Percentiles rank a stretch among this genome's conserved stretches.
These are phyloP conservation scores for Heliconius cydno DNA, from an alignment of 2,888 invertebrate species.

Conservation along the genomic window DNA sequence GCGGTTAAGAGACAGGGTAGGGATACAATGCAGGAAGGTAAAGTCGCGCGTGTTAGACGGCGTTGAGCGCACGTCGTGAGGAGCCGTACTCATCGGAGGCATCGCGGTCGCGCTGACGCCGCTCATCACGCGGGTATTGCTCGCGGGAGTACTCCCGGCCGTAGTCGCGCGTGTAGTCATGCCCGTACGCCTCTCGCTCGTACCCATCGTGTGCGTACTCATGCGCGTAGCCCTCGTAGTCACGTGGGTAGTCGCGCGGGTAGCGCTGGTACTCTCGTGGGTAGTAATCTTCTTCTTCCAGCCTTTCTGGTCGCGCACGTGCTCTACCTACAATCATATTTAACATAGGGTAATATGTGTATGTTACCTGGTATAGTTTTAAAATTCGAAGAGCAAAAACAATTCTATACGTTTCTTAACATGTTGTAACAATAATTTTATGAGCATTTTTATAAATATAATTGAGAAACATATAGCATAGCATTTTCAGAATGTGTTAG, in stretches of 20 bases:
- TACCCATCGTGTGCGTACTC: slow-evolving; percentile 62
- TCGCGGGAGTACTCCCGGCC: slow-evolving; percentile 76
- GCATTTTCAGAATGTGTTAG: slow-evolving; percentile 43
- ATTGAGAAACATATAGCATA: slow-evolving; percentile 6
- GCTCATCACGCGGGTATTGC: slow-evolving; percentile 78
- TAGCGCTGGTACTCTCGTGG: slow-evolving; percentile 57
- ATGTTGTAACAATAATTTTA: background rate
- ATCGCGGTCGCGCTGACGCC: slow-evolving; percentile 71
- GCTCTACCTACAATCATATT: slow-evolving; percentile 61
- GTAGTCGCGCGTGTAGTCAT: slow-evolving; percentile 72
- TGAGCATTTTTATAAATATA: background rate
- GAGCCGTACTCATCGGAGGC: slow-evolving; percentile 84
- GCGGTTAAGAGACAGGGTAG: slow-evolving; percentile 19
- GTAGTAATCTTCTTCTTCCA: slow-evolving; percentile 84
- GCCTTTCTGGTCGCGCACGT: slow-evolving; percentile 80
- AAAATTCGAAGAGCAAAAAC: background rate
- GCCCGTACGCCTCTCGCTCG: slow-evolving; percentile 69
- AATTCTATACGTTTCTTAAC: slow-evolving; percentile 15
- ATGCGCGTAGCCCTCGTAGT: slow-evolving; percentile 67
- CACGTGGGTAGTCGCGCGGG: slow-evolving; percentile 54
- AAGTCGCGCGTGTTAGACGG: slow-evolving; percentile 83
- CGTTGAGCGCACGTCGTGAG: slow-evolving; percentile 88
- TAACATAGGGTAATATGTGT: background rate
- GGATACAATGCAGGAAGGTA: slow-evolving; percentile 40
- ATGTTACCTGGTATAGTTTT: background rate